Percentiles rank a stretch among this genome's conserved stretches.
phyloP scores from a whole-genome alignment of 2,888 invertebrate genomes.

The Noctua janthe region DNA sequence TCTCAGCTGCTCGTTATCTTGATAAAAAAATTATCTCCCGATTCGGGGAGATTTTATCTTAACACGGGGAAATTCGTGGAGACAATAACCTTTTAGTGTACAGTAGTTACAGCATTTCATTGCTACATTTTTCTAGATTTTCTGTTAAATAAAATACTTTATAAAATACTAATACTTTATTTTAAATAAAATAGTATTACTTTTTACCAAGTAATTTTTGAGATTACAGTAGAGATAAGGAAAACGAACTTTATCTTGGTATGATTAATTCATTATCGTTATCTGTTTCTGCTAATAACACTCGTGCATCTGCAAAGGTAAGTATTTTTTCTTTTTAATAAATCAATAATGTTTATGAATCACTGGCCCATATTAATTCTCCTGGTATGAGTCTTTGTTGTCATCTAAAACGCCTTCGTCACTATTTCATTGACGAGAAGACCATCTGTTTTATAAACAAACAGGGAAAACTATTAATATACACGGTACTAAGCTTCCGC shows the following conservation, averaged over 20 bases:
- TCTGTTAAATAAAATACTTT: background rate
- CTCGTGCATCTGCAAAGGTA: background rate
- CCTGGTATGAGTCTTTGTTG: background rate
- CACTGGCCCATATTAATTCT: background rate
- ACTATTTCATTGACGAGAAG: slow-evolving; percentile 27
- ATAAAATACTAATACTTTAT: background rate
- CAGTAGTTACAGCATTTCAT: background rate
- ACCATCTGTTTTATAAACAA: slow-evolving; percentile 10
- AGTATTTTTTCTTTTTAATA: background rate
- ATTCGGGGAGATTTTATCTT: slow-evolving; percentile 53
- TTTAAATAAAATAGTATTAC: background rate
- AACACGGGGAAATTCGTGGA: background rate
- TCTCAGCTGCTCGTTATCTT: slow-evolving; percentile 62
- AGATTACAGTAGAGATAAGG: background rate
- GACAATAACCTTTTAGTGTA: background rate
- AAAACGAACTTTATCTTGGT: background rate
- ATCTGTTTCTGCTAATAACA: slow-evolving; percentile 3
- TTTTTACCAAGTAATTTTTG: background rate
- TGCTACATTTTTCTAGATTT: background rate
- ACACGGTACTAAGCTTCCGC: background rate
- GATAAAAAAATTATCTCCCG: slow-evolving; percentile 41
- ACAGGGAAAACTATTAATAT: slow-evolving; percentile 30
- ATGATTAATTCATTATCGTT: background rate
- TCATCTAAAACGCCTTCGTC: background rate
- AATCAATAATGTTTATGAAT: background rate